A percentile compares a stretch with the other conserved stretches of the same genome.
Evolutionary conservation across 1,140 invertebrate species (phyloP).

Genomic region (Drosophila arizonae): DNA sequence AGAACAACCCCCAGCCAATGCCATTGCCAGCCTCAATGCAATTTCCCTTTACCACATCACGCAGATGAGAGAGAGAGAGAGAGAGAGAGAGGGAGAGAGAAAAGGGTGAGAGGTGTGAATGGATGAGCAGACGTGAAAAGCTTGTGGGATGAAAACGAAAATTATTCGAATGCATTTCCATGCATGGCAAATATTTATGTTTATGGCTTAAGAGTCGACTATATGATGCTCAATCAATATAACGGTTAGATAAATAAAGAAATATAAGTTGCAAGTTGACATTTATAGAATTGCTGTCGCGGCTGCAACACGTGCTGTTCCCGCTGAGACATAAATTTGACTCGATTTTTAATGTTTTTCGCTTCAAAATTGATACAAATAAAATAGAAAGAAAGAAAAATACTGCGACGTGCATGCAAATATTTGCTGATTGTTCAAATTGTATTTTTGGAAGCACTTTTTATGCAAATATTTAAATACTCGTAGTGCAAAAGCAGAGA

Average conservation of each 20-base stretch:
- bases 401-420: slow-evolving; percentile 49
- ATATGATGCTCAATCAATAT: neutral
- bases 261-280: too few relatives aligned
- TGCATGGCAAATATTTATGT: slow-evolving; percentile 28
- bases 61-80: slow-evolving; percentile 11
- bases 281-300: neutral
- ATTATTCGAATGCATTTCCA: neutral
- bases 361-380: neutral
- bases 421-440: slow-evolving; percentile 38
- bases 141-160: slow-evolving; percentile 15
- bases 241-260: neutral
- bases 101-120: neutral
- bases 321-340: slow-evolving; percentile 3
- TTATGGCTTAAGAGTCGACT: slow-evolving; percentile 21
- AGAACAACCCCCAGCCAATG: slow-evolving; percentile 70
- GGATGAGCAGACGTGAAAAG: slow-evolving; percentile 30
- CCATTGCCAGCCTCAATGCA: slow-evolving; percentile 79
- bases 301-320: slow-evolving; percentile 31
- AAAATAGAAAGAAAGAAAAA: neutral
- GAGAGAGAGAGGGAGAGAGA: neutral
- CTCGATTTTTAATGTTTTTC: slow-evolving; percentile 10
- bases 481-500: slow-evolving; percentile 24
- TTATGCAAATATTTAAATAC: slow-evolving; percentile 53
- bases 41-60: slow-evolving; percentile 53
- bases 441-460: slow-evolving; percentile 12